A percentile compares a stretch with the other conserved stretches of the same genome.
Conservation (phyloP, 2,113 vertebrate species). For the Bettongia penicillata region DNA sequence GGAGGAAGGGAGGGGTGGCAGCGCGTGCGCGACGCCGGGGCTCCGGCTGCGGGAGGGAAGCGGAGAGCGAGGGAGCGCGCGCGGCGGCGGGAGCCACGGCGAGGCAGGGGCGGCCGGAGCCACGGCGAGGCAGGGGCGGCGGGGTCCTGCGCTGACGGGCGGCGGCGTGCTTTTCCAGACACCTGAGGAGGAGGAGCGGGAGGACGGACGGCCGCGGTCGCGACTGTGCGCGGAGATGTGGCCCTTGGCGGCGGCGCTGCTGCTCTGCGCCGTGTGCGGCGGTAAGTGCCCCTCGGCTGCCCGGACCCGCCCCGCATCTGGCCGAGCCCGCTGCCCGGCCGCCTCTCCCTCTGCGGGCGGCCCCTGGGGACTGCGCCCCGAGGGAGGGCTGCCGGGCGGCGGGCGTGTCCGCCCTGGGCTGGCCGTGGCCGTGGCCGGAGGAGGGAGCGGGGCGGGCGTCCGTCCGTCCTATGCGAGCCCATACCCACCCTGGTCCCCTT, state of each 20-base stretch:
- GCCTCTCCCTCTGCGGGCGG: background rate
- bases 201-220: background rate
- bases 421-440: no score
- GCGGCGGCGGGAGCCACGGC: slow-evolving; percentile 13
- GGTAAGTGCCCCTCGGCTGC: slow-evolving; percentile 68
- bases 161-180: slow-evolving; percentile 12
- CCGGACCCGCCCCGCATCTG: slow-evolving; percentile 10
- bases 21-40: slow-evolving; percentile 35
- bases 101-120: slow-evolving; percentile 44
- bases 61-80: slow-evolving; percentile 31
- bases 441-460: background rate
- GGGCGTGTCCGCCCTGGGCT: background rate
- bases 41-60: slow-evolving; percentile 31
- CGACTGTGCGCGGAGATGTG: slow-evolving; percentile 64
- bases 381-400: background rate
- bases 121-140: slow-evolving; percentile 13
- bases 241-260: slow-evolving; percentile 63
- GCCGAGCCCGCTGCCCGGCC: background rate
- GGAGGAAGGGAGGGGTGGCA: background rate
- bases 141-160: slow-evolving; percentile 32
- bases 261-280: slow-evolving; percentile 61
- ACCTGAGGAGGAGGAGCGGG: background rate
- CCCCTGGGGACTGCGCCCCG: background rate
- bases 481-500: background rate
- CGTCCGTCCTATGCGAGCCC: background rate